Conservation (phyloP, 1,140 invertebrate genomes). For the Solenopsis fugax region DNA sequence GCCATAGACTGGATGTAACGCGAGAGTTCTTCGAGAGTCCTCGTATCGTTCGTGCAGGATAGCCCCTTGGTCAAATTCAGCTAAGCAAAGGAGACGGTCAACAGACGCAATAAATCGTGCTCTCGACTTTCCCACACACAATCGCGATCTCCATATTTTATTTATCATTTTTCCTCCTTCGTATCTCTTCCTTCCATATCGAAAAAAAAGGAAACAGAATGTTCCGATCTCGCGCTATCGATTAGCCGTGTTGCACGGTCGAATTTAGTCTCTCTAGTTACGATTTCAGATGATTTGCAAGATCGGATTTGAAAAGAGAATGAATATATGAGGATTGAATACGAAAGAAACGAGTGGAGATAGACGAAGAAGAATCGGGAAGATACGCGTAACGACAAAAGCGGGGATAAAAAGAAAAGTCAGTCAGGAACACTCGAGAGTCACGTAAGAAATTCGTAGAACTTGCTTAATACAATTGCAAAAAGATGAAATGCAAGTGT, state of each 20-base stretch:
- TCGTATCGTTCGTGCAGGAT: constrained; percentile 46
- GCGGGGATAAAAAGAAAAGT: too few species aligned
- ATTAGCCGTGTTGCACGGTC: not conserved
- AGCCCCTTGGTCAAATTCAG: constrained; percentile 53
- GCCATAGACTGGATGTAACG: constrained; percentile 24
- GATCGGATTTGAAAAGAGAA: not conserved
- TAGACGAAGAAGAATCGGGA: not conserved
- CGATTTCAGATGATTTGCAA: not conserved
- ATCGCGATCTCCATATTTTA: constrained; percentile 4
- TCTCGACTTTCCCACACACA: constrained; percentile 48
- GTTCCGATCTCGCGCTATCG: not conserved
- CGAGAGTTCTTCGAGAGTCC: constrained; percentile 50
- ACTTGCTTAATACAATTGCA: constrained; percentile 3
- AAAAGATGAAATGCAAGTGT: not conserved
- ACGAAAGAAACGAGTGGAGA: not conserved
- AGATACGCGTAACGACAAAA: constrained; percentile 47
- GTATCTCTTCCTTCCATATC: constrained; percentile 20
- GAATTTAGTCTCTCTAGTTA: not conserved
- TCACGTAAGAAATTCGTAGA: not conserved
- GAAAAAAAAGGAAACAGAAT: not conserved
- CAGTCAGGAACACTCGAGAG: constrained; percentile 9
- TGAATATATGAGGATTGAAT: not conserved
- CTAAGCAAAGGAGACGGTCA: constrained; percentile 22
- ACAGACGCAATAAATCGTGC: constrained; percentile 23
- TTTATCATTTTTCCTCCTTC: constrained; percentile 1